Base-by-base conservation (phyloP, 1,140 invertebrate genomes). In the Leptestheria dahalacensis region DNA sequence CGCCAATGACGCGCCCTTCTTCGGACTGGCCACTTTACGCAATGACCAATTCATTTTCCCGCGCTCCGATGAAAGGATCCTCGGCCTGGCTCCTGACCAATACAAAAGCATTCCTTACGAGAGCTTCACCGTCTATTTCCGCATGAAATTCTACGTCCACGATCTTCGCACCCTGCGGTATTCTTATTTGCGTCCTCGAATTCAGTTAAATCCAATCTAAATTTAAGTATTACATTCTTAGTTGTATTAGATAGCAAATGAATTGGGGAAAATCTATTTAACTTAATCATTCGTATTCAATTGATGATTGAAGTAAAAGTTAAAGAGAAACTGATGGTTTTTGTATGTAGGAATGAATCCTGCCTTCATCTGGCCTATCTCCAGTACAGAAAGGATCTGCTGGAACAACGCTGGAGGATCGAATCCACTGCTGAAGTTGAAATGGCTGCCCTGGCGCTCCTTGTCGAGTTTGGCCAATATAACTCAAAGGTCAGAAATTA, bases 101-200 rank as follows among this genome's bases (percentile, higher is more conserved):
- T 60, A 52, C 20, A 60, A 60, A 50, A n/a, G 46, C n/a, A 29
- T 60, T 28, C 58, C 58, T 29, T 52, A 50, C 23, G 47, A 48
- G 15, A 51, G 25, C 26, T 60, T 60, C 26, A 60, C 47, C 29
- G 48, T 60, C 21, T 60, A 60, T 25, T 52, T 60, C 33, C 48
- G 58, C 4, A 51, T 60, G 26, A 48, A 49, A 18, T 60, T 50
- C 48, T 60, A 60, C 26, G 49, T 60, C 48, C 25, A 41, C 49
- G 24, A 25, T 52, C 15, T 51, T 29, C 23, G 33, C 20, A 24
- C 58, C 12, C 51, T 60, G 33, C 28, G n/a, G n/a, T n/a, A n/a
- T n/a, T n/a, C n/a, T n/a, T n/a, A n/a, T n/a, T n/a, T n/a, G 33
- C 15, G 6, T 41, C 33, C 33, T 41, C 6, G 33, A 41, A 41